Conservation (phyloP, 2,888 invertebrate species). For the Sialis lutaria region DNA sequence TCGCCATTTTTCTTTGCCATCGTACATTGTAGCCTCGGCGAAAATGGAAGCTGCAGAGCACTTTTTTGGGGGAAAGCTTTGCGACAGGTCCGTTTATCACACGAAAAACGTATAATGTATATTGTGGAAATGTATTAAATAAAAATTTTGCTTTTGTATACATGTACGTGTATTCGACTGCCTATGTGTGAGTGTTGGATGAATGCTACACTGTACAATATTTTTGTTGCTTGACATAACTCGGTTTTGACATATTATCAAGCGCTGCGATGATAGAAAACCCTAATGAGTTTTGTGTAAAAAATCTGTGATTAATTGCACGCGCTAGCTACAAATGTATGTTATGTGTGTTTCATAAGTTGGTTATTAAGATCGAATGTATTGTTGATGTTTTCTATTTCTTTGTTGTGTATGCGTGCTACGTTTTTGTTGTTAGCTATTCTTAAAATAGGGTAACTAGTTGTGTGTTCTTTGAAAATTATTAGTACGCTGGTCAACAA, state of each 20-base stretch:
- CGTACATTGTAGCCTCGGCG: conserved; percentile 7
- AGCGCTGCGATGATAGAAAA: not conserved
- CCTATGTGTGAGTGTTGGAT: not conserved
- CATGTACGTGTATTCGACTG: not conserved
- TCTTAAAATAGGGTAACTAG: too few relatives aligned
- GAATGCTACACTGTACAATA: too few relatives aligned
- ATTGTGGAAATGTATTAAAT: conserved; percentile 3
- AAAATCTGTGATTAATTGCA: too few relatives aligned
- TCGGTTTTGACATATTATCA: not conserved
- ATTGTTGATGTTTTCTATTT: too few relatives aligned
- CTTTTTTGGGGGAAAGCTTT: conserved; percentile 5
- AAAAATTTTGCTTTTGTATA: conserved; percentile 1
- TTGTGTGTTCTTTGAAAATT: too few relatives aligned
- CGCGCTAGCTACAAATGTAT: too few relatives aligned
- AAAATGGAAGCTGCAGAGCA: conserved; percentile 3
- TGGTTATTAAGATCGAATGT: too few relatives aligned
- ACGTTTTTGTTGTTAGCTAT: too few relatives aligned
- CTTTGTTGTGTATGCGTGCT: too few relatives aligned
- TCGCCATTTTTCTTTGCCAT: conserved; percentile 35
- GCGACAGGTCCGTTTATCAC: conserved; percentile 7
- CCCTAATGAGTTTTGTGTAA: not conserved
- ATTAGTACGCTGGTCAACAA: too few relatives aligned
- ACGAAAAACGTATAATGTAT: conserved; percentile 5
- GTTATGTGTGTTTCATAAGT: too few relatives aligned
- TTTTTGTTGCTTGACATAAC: not conserved